These are phyloP conservation scores for Halcyon leucocephala DNA, from an alignment of 2,797 vertebrate genomes.

Conservation along the genomic window DNA sequence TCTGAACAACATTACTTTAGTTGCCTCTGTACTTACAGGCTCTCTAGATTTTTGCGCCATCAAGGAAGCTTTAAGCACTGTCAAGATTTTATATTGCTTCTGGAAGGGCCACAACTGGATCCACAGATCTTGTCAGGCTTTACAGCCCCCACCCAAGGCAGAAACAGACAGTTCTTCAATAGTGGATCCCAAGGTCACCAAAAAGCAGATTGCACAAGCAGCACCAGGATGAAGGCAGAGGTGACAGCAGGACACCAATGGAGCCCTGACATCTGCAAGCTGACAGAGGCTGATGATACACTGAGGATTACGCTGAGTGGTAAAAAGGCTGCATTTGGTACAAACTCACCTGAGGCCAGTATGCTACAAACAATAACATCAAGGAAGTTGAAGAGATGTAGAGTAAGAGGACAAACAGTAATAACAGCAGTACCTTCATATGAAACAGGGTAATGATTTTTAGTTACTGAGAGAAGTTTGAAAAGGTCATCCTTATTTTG, in stretches of 20 bases:
- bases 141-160: background rate
- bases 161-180: fast-evolving
- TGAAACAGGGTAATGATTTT: background rate
- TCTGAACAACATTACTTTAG: background rate
- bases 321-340: background rate
- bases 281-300: background rate
- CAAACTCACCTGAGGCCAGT: fast-evolving
- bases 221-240: fast-evolving
- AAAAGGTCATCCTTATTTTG: background rate
- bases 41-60: background rate
- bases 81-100: background rate
- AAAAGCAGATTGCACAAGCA: background rate
- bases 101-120: background rate
- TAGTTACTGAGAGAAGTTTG: background rate
- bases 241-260: background rate
- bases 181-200: background rate
- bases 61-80: background rate
- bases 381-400: background rate
- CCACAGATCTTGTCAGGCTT: background rate
- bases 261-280: background rate
- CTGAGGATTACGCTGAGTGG: background rate
- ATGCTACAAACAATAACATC: fast-evolving
- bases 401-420: background rate
- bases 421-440: background rate
- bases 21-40: background rate